Percentiles rank a stretch among this genome's conserved stretches.
These are phyloP conservation scores for Patiria miniata DNA, from an alignment of 35 echinoderm and acorn worm species.

Conservation along the genomic window DNA sequence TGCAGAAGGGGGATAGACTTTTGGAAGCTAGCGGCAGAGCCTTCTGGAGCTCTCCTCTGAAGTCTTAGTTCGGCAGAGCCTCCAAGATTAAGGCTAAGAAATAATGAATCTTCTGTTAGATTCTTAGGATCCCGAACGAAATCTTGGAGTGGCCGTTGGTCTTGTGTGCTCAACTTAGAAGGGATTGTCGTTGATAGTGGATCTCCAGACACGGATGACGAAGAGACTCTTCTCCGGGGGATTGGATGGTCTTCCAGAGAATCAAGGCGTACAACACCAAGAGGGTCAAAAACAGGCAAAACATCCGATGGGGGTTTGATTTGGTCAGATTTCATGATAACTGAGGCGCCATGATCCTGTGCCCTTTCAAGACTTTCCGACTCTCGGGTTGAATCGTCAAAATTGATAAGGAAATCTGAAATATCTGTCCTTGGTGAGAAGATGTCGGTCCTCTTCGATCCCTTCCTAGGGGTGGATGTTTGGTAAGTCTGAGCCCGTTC, in stretches of 20 bases:
- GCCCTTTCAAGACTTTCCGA: neutral
- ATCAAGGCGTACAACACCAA: conserved; percentile 3
- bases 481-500: neutral
- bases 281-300: neutral
- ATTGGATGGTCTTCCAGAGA: neutral
- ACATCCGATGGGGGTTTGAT: neutral
- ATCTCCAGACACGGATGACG: conserved; percentile 1
- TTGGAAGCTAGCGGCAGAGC: neutral
- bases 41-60: neutral
- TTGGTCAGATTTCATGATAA: neutral
- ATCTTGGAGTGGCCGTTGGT: neutral
- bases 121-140: neutral
- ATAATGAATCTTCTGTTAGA: neutral
- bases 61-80: neutral
- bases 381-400: neutral
- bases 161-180: neutral
- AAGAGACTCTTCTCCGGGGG: neutral
- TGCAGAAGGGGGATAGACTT: neutral
- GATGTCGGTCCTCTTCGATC: neutral
- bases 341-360: too few species aligned
- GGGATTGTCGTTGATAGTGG: neutral
- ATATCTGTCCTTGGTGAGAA: neutral
- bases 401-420: neutral
- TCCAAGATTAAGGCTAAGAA: neutral
- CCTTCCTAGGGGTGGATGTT: neutral